Base-by-base conservation (phyloP, 2,888 invertebrate species). In the Tenthredo distinguenda region DNA sequence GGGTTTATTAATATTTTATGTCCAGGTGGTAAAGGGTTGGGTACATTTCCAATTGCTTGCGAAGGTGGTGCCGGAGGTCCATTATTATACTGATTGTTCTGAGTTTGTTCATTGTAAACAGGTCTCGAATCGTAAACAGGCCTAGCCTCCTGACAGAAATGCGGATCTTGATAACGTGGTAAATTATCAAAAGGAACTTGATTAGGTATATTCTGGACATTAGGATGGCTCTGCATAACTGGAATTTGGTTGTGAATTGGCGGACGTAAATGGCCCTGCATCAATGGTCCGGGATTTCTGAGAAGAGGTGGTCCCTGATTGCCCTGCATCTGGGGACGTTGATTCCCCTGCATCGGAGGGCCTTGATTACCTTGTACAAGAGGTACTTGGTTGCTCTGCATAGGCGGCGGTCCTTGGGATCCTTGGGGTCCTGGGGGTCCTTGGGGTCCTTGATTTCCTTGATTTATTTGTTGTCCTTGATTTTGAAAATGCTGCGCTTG, bases 1-100 rank as follows among this genome's bases (percentile, higher is more conserved):
- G 96, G 97, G 94, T 95, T 96, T 90, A 96, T 96, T 90, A 95
- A 94, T 91, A 95, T 96, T 91, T 95, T 96, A 93, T 95, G 96
- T 0, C 95, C 95, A 62, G 91, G 89, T 85, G 92, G 89, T 87
- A 92, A 88, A 85, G 91, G 90, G 85, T 87, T 91, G 37, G 92
- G 87, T 74, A 91, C 87, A 86, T 89, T 90, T 31, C 83, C 68
- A 83, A 15, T 50, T 5, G 90, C 86, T 50, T 86, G 86, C 18
- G 74, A 86, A 84, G 86, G 74, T 18, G 87, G 87, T 68, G 84
- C 79, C 9, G 86, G 5, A 6, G 86, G 85, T 34, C 86, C 85
- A 83, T 87, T 88, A 84, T 88, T 89, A 85, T 89, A 91, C 86
- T 90, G 88, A 85, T 82, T 86, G 3, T 81, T 85, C 50, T 87